Percentiles rank a stretch among this genome's conserved stretches.
Conservation (phyloP, 2,797 vertebrate species). For the Cryptoblepharus egeriae region DNA sequence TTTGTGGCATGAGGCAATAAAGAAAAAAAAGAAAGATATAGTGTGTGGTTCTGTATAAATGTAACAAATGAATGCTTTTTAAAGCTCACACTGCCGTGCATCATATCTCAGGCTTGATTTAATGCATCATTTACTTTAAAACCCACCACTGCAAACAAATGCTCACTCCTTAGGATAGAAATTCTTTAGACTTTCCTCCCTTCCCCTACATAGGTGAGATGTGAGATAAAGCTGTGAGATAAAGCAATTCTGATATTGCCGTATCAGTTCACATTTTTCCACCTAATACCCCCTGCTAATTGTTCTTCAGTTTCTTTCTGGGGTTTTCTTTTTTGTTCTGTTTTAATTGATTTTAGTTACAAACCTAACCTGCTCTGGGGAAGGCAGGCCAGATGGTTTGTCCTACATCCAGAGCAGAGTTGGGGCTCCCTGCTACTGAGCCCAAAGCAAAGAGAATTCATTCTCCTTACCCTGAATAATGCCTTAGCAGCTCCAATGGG, state of each 20-base stretch:
- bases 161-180: slow-evolving; percentile 40
- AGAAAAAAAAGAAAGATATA: slow-evolving; percentile 56
- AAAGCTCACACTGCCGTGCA: slow-evolving; percentile 44
- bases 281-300: too few relatives aligned
- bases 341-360: too few relatives aligned
- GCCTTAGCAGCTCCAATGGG: too few relatives aligned
- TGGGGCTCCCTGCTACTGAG: too few relatives aligned
- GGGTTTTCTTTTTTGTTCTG: too few relatives aligned
- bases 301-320: too few relatives aligned
- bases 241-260: slow-evolving; percentile 23
- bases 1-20: slow-evolving; percentile 62
- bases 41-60: slow-evolving; percentile 53
- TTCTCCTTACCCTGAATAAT: too few relatives aligned
- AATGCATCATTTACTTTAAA: slow-evolving; percentile 48
- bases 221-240: slow-evolving; percentile 32
- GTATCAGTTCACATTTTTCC: slow-evolving; percentile 25
- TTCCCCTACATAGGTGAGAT: slow-evolving; percentile 29
- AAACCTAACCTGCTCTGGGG: too few relatives aligned
- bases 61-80: slow-evolving; percentile 59
- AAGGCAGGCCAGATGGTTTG: too few relatives aligned
- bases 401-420: too few relatives aligned
- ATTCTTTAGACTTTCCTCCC: slow-evolving; percentile 33
- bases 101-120: slow-evolving; percentile 48
- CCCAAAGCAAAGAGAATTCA: too few relatives aligned
- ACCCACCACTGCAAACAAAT: slow-evolving; percentile 40